Percentiles rank a stretch among this genome's conserved stretches.
Evolutionary conservation across 1,140 invertebrate species (phyloP).

Genomic region (Cydia fagiglandana): DNA sequence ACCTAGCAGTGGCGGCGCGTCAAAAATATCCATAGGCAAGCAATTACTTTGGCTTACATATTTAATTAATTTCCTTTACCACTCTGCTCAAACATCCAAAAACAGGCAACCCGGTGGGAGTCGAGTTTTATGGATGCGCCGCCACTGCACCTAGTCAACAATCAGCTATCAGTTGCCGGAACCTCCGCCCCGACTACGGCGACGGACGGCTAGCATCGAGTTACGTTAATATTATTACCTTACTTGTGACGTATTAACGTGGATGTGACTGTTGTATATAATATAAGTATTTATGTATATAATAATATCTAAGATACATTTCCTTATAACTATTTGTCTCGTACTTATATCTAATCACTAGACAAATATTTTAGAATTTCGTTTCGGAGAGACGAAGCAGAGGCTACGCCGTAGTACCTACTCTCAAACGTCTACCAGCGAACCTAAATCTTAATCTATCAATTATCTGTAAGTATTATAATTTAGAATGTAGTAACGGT

Average conservation of each 20-base stretch:
- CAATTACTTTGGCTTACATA: too few relatives aligned
- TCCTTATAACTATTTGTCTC: constrained; percentile 46
- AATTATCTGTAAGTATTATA: constrained; percentile 33
- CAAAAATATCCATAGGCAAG: too few relatives aligned
- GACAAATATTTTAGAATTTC: constrained; percentile 74
- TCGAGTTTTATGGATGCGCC: too few relatives aligned
- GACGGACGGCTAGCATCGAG: constrained; percentile 12
- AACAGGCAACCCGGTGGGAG: too few relatives aligned
- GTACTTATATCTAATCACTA: constrained; percentile 63
- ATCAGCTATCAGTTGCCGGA: neutral
- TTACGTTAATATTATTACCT: constrained; percentile 25
- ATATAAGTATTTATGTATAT: constrained; percentile 57
- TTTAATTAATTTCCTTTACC: too few relatives aligned
- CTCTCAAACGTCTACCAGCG: constrained; percentile 43
- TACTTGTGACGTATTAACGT: constrained; percentile 28
- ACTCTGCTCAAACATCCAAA: too few relatives aligned
- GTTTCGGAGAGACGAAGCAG: constrained; percentile 63
- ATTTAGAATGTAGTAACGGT: constrained; percentile 47
- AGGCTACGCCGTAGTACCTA: constrained; percentile 49
- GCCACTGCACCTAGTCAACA: constrained; percentile 6
- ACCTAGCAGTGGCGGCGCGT: too few relatives aligned
- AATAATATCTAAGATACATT: constrained; percentile 37
- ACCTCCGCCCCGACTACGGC: constrained; percentile 8
- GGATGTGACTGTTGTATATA: constrained; percentile 29
- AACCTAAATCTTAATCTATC: constrained; percentile 35